Conservation (phyloP, 1,140 invertebrate species). For the Camponotus vicinus region DNA sequence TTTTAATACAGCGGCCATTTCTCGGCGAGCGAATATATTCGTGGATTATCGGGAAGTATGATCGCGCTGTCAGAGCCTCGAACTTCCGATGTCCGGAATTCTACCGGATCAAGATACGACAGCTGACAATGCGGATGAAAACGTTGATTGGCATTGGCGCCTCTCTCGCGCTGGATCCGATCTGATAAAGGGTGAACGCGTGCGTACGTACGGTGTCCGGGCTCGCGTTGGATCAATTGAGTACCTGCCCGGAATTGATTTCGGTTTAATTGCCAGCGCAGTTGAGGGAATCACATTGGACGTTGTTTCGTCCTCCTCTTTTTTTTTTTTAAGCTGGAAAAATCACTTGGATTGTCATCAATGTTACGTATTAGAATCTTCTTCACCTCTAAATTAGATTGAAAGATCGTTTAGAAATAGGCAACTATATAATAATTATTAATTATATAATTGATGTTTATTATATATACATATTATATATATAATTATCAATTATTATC, state of each 20-base stretch:
- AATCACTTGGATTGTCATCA: slow-evolving; percentile 7
- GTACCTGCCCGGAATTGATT: slow-evolving; percentile 26
- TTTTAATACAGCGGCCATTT: slow-evolving; percentile 21
- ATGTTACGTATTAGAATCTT: not conserved
- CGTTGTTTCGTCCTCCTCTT: not conserved
- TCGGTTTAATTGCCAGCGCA: slow-evolving; percentile 31
- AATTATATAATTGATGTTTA: not conserved
- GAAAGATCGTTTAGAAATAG: not conserved
- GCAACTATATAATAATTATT: not conserved
- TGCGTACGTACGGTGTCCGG: not conserved
- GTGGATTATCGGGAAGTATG: slow-evolving; percentile 31
- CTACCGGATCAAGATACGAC: slow-evolving; percentile 44
- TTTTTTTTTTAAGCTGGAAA: not conserved
- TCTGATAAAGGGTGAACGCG: slow-evolving; percentile 27
- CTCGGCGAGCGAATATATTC: slow-evolving; percentile 48
- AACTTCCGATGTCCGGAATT: slow-evolving; percentile 27
- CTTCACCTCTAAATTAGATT: not conserved
- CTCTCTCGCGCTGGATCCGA: not conserved
- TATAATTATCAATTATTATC: slow-evolving; percentile 1
- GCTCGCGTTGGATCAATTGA: slow-evolving; percentile 29
- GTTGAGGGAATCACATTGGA: not conserved
- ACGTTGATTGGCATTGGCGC: slow-evolving; percentile 47
- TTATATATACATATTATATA: not conserved
- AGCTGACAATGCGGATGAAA: slow-evolving; percentile 56
- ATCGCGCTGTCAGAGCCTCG: slow-evolving; percentile 26